A percentile compares a stretch with the other conserved stretches of the same genome.
Evolutionary conservation across 2,888 invertebrate species (phyloP).

Genomic region (Amiota mariae): DNA sequence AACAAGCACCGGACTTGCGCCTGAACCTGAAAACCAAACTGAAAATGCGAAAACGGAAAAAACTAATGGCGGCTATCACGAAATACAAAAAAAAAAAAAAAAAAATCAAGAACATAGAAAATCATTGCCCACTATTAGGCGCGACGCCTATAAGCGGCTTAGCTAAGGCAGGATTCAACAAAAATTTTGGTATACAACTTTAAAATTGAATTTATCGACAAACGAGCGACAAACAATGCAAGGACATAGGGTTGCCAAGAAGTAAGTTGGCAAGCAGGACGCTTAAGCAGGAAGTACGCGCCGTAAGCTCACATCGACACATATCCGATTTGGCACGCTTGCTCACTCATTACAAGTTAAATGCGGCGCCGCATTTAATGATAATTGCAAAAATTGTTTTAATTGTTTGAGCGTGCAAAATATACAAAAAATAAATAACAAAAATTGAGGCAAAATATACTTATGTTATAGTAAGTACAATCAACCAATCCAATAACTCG

Average conservation of each 20-base stretch:
- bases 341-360: constrained; percentile 5
- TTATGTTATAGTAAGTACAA: no score
- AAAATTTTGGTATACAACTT: constrained; percentile 14
- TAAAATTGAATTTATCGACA: constrained; percentile 24
- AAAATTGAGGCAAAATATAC: not conserved
- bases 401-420: constrained; percentile 49
- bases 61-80: constrained; percentile 5
- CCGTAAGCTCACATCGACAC: not conserved
- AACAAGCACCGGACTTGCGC: not conserved
- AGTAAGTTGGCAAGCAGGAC: not conserved
- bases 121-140: constrained; percentile 39
- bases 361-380: constrained; percentile 32
- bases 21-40: constrained; percentile 20
- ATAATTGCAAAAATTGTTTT: constrained; percentile 45
- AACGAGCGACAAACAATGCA: constrained; percentile 28
- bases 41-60: constrained; percentile 16
- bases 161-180: constrained; percentile 5
- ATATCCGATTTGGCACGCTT: not conserved
- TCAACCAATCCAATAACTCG: no score
- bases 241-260: constrained; percentile 20
- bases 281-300: not conserved
- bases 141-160: constrained; percentile 48
- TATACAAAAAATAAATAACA: not conserved
- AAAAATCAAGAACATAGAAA: not conserved
- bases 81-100: not conserved